These are phyloP conservation scores for Tipula confusa DNA, from an alignment of 2,888 invertebrate genomes.

Conservation along the genomic window DNA sequence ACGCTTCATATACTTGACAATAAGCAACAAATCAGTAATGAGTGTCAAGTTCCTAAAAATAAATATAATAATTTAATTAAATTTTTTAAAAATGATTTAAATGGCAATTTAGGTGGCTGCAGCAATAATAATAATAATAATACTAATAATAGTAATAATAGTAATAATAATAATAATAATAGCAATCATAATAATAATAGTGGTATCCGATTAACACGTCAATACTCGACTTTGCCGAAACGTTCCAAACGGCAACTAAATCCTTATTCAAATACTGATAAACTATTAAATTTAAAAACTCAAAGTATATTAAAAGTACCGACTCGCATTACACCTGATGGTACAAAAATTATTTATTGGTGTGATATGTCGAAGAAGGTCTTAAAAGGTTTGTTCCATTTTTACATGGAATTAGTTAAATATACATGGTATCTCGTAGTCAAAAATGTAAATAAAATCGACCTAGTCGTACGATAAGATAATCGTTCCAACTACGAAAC, in stretches of 20 bases:
- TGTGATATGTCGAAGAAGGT: conserved; percentile 68
- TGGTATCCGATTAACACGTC: not conserved
- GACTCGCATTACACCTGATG: conserved; percentile 73
- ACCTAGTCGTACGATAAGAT: not conserved
- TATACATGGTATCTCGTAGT: not conserved
- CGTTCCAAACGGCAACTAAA: conserved; percentile 30
- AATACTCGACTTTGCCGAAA: conserved; percentile 41
- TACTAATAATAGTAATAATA: not conserved
- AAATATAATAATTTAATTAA: not conserved
- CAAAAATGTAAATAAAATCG: not conserved
- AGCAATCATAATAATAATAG: not conserved
- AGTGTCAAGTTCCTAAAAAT: not conserved
- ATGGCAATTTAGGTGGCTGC: conserved; percentile 29
- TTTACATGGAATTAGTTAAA: conserved; percentile 32
- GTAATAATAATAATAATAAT: not conserved
- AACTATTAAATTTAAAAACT: not conserved
- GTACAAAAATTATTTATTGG: conserved; percentile 82
- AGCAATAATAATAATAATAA: not conserved
- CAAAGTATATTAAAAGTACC: conserved; percentile 52
- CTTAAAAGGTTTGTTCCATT: conserved; percentile 51
- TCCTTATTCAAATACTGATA: not conserved
- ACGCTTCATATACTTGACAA: conserved; percentile 26
- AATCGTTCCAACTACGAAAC: not conserved
- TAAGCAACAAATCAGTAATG: conserved; percentile 27
- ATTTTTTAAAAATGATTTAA: conserved; percentile 6